phyloP scores from a whole-genome alignment of 1,140 invertebrate species.

The Frieseomelitta varia region DNA sequence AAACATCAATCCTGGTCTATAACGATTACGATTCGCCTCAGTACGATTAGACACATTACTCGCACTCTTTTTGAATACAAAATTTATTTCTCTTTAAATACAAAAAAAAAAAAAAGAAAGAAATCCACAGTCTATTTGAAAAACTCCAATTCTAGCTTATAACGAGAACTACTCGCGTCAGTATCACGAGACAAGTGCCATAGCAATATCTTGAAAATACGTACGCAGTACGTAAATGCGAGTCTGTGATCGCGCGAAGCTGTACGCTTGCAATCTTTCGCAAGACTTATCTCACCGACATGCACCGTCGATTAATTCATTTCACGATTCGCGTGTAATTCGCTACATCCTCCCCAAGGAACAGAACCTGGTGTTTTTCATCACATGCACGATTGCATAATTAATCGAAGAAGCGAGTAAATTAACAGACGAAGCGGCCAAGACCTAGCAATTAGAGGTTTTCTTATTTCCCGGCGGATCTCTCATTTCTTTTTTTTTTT shows the following conservation, averaged over 20 bases:
- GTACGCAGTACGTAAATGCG: not conserved
- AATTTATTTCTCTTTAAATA: too few species aligned
- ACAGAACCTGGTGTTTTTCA: not conserved
- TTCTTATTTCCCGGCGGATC: conserved; percentile 27
- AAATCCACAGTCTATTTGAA: not conserved
- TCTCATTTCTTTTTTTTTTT: too few species aligned
- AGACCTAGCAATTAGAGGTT: conserved; percentile 26
- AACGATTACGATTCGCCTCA: too few species aligned
- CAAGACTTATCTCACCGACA: not conserved
- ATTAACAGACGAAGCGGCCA: not conserved
- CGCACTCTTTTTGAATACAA: too few species aligned
- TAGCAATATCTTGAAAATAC: not conserved
- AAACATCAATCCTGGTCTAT: too few species aligned
- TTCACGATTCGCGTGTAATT: conserved; percentile 17
- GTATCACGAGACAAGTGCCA: not conserved
- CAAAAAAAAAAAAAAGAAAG: too few species aligned
- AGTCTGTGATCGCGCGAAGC: not conserved
- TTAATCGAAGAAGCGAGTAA: conserved; percentile 24
- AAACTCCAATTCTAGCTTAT: not conserved
- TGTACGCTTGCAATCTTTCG: not conserved
- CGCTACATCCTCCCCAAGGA: not conserved
- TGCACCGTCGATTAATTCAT: conserved; percentile 32
- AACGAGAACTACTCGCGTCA: not conserved
- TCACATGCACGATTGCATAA: conserved; percentile 27
- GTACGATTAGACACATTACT: too few species aligned